Conservation (phyloP, 2,888 invertebrate genomes). For the Bombyx huttoni region DNA sequence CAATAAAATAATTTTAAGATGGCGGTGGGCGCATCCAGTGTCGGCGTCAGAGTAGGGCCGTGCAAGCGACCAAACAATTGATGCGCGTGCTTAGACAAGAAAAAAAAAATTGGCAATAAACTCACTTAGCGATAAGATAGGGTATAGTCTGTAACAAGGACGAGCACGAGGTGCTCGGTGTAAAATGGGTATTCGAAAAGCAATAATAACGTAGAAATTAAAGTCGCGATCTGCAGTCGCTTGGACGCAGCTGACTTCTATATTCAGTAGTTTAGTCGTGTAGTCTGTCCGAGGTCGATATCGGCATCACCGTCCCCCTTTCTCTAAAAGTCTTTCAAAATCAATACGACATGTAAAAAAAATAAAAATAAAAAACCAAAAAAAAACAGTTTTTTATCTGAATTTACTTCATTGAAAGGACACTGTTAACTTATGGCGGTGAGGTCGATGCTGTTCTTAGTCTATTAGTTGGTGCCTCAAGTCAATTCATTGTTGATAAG, state of each 20-base stretch:
- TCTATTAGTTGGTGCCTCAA: slow-evolving; percentile 52
- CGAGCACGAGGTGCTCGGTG: slow-evolving; percentile 64
- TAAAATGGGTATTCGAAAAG: slow-evolving; percentile 72
- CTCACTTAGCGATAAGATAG: slow-evolving; percentile 52
- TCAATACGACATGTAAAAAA: too few species aligned
- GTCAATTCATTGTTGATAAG: slow-evolving; percentile 53
- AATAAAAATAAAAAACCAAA: neutral
- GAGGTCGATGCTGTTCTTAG: slow-evolving; percentile 21
- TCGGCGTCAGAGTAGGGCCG: slow-evolving; percentile 35
- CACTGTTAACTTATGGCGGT: slow-evolving; percentile 6
- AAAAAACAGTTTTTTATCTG: neutral
- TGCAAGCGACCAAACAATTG: slow-evolving; percentile 54
- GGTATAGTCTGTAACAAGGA: slow-evolving; percentile 29
- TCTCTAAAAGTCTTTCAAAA: neutral
- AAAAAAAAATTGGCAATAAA: slow-evolving; percentile 64
- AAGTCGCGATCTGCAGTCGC: slow-evolving; percentile 61
- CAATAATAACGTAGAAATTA: slow-evolving; percentile 68
- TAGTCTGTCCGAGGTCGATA: slow-evolving; percentile 5
- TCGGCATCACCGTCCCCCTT: neutral
- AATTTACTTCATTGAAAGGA: neutral
- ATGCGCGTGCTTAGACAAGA: slow-evolving; percentile 52
- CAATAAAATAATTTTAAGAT: neutral
- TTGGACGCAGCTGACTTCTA: slow-evolving; percentile 47
- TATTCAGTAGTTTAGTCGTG: slow-evolving; percentile 39
- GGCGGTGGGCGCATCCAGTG: slow-evolving; percentile 24